These are phyloP conservation scores for Polia nebulosa DNA, from an alignment of 2,888 invertebrate genomes.

Conservation along the genomic window DNA sequence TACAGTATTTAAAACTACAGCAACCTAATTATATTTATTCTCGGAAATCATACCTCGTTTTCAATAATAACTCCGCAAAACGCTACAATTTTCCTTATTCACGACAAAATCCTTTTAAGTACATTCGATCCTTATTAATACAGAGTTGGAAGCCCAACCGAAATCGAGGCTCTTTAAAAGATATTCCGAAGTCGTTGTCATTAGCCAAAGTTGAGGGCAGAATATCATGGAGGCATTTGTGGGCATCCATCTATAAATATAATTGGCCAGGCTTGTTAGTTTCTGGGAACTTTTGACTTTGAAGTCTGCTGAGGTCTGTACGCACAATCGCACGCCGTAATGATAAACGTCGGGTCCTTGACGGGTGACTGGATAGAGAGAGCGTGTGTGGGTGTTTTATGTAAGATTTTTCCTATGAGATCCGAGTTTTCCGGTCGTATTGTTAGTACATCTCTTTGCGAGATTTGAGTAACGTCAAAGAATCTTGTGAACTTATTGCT, in stretches of 20 bases:
- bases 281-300: conserved; percentile 80
- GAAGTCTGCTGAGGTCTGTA: conserved; percentile 68
- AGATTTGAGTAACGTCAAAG: conserved; percentile 39
- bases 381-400: conserved; percentile 42
- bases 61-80: conserved; percentile 30
- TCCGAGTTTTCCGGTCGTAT: conserved; percentile 34
- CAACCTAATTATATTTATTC: conserved; percentile 18
- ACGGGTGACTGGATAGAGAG: conserved; percentile 38
- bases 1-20: conserved; percentile 14
- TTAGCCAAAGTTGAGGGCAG: conserved; percentile 69
- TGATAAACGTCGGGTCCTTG: conserved; percentile 54
- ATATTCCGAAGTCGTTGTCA: conserved; percentile 63
- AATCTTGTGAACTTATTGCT: conserved; percentile 23
- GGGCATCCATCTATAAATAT: conserved; percentile 86
- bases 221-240: conserved; percentile 71
- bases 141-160: conserved; percentile 15
- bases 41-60: conserved; percentile 17
- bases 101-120: conserved; percentile 30
- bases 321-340: conserved; percentile 65
- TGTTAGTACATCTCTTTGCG: conserved; percentile 38
- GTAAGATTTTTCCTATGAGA: conserved; percentile 42
- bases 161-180: conserved; percentile 54
- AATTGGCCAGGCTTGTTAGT: conserved; percentile 84
- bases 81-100: conserved; percentile 39
- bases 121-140: conserved; percentile 30